A percentile compares a stretch with the other conserved stretches of the same genome.
Evolutionary conservation across 2,113 vertebrate genomes (phyloP).

Genomic region (Phaethon lepturus): DNA sequence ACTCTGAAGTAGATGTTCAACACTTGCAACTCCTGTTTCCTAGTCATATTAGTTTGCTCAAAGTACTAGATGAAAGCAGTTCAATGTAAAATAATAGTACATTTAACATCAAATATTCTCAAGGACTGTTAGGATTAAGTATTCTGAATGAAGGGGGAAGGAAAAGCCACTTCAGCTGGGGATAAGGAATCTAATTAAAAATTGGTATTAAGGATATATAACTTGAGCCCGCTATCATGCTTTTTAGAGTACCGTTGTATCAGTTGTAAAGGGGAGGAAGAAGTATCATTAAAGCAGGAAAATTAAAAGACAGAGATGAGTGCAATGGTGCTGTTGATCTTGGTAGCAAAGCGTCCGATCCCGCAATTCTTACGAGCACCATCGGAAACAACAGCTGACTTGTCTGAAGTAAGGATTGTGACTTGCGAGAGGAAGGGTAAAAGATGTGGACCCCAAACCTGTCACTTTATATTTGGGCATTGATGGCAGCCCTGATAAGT

Average conservation of each 20-base stretch:
- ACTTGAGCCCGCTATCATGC: conserved; percentile 39
- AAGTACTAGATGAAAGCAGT: conserved; percentile 37
- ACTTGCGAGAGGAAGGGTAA: neutral
- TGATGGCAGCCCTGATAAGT: neutral
- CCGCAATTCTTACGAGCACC: neutral
- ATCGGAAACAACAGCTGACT: neutral
- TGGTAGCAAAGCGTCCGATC: neutral
- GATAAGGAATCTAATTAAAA: conserved; percentile 78
- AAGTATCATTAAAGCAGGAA: conserved; percentile 3
- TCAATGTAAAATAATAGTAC: conserved; percentile 65
- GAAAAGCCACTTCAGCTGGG: conserved; percentile 71
- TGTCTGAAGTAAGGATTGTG: neutral
- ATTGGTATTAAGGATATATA: conserved; percentile 43
- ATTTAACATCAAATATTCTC: conserved; percentile 77
- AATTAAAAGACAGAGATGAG: neutral
- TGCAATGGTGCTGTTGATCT: neutral
- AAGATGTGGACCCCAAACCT: neutral
- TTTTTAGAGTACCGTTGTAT: conserved; percentile 42
- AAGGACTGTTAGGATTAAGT: conserved; percentile 79
- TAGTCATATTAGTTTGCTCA: neutral
- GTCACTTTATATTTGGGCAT: neutral
- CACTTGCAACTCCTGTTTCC: neutral
- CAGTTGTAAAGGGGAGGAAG: conserved; percentile 15
- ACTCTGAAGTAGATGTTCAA: neutral
- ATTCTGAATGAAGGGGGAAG: conserved; percentile 75